Base-by-base conservation (phyloP, 2,797 vertebrate genomes). In the Podargus strigoides region DNA sequence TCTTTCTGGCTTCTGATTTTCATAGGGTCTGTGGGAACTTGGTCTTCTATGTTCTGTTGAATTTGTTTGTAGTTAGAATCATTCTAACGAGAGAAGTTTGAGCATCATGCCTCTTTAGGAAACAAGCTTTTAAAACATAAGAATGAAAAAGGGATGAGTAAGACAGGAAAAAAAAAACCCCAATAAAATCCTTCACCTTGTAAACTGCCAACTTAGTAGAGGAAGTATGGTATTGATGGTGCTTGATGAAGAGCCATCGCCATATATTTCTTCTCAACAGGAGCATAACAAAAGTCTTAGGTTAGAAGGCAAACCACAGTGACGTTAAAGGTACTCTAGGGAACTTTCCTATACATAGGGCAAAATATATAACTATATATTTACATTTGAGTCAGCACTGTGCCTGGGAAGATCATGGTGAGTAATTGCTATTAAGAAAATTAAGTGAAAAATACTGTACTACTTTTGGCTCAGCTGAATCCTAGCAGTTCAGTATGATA, bases 261-360 rank as follows among this genome's bases (percentile, higher is more conserved):
- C 55, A 20, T 58, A 16, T 68, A 53, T 68, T 89, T 59, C 46
- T 83, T 6, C 56, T 78, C 36, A 28, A 17, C 14, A 39, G 58
- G 37, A 85, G 37, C 42, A 27, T 69, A 81, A 77, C 37, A 60
- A 93, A 77, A 64, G 66, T 77, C 78, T 81, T 42, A 34, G 60
- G 60, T 85, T 81, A 64, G 67, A 81, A 90, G 50, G 52, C 34
- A 69, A 92, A 89, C 75, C 79, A 74, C 60, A 66, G 32, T 60
- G 89, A 56, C 32, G 23, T 94, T 68, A 85, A 74, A 64, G 66
- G n/a, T 60, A 52, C 70, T 32, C 69, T 36, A 47, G 75, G 70
- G 79, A 78, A 39, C 37, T 68, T 77, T 13, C 46, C 69, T 60
- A 26, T 69, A 52, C 11, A 14, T 8, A 56, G 66, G 42, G 34